These are phyloP conservation scores for Cladopsammia gracilis DNA, from an alignment of 64 coral and sea anemone genomes.

Conservation along the genomic window DNA sequence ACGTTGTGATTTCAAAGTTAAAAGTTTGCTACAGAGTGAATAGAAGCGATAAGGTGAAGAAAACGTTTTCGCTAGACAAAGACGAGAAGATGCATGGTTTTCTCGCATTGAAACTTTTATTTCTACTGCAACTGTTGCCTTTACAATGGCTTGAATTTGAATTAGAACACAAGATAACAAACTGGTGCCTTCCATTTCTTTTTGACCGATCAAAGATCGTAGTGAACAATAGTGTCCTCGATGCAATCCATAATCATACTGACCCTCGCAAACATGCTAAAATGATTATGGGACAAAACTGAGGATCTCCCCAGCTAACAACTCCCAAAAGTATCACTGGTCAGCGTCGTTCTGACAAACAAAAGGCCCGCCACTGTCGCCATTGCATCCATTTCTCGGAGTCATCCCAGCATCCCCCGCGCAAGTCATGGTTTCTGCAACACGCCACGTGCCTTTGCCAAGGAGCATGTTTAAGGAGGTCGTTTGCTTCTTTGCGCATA, in stretches of 20 bases:
- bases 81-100: no score
- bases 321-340: constrained; percentile 40
- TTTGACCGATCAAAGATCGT: no score
- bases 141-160: no score
- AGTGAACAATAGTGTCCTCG: background rate
- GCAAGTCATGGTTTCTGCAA: constrained; percentile 64
- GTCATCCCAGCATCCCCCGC: constrained; percentile 84
- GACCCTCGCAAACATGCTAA: constrained; percentile 62
- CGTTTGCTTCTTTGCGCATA: constrained; percentile 71
- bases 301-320: constrained; percentile 75
- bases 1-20: no score
- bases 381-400: constrained; percentile 61
- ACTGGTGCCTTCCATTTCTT: no score
- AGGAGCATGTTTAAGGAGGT: constrained; percentile 68
- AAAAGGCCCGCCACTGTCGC: constrained; percentile 80
- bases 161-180: no score
- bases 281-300: constrained; percentile 66
- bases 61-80: no score
- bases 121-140: no score
- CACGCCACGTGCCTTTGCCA: constrained; percentile 73
- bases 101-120: no score
- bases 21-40: no score
- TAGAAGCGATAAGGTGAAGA: no score
- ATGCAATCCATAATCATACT: constrained; percentile 48
- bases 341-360: constrained; percentile 27